Conservation (phyloP, 1,140 invertebrate species). For the Delia radicum region DNA sequence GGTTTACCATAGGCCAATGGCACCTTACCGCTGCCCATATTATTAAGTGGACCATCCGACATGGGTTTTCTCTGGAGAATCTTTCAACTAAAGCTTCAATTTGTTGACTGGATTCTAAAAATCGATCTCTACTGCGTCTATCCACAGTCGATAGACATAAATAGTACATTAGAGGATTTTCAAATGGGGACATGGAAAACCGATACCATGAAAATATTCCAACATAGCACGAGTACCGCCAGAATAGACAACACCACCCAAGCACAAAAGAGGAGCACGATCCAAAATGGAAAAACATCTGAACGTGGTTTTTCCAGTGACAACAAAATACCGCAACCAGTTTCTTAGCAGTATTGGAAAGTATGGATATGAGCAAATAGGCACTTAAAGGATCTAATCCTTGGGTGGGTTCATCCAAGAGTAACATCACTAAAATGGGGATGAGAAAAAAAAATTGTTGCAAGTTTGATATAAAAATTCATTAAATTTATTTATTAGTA, state of each 20-base stretch:
- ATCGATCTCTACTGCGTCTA: slow-evolving; percentile 69
- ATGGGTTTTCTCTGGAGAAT: slow-evolving; percentile 75
- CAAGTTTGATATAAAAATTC: too few species aligned
- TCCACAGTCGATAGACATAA: slow-evolving; percentile 90
- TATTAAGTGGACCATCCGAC: slow-evolving; percentile 55
- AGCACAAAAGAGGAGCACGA: slow-evolving; percentile 72
- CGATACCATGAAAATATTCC: slow-evolving; percentile 88
- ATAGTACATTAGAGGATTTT: slow-evolving; percentile 93
- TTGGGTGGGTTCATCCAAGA: slow-evolving; percentile 89
- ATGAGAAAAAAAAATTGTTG: background rate
- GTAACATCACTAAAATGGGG: slow-evolving; percentile 66
- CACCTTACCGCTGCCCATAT: slow-evolving; percentile 66
- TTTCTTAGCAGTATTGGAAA: slow-evolving; percentile 88
- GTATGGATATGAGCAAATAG: slow-evolving; percentile 87
- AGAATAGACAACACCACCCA: slow-evolving; percentile 88
- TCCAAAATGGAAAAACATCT: slow-evolving; percentile 92
- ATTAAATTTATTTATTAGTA: too few species aligned
- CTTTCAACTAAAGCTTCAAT: slow-evolving; percentile 89
- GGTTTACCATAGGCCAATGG: slow-evolving; percentile 74
- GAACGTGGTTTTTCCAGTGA: slow-evolving; percentile 92
- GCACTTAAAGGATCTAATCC: slow-evolving; percentile 88
- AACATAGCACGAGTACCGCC: slow-evolving; percentile 85
- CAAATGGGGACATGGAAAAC: slow-evolving; percentile 91
- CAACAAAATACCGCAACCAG: slow-evolving; percentile 81
- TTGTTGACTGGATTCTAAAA: slow-evolving; percentile 89